Base-by-base conservation (phyloP, 2,797 vertebrate species). In the Balearica regulorum region DNA sequence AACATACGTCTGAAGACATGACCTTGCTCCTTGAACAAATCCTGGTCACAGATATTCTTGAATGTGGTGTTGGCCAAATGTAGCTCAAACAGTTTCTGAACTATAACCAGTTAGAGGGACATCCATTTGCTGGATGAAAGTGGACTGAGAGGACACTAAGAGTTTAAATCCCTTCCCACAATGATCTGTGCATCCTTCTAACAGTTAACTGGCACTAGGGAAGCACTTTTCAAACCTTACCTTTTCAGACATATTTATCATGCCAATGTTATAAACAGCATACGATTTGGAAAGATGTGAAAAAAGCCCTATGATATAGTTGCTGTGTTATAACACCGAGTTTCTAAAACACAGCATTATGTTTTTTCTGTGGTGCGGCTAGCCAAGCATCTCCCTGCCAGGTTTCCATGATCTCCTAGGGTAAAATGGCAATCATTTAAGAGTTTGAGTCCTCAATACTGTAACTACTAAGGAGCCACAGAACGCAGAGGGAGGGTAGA, bases 381-480 rank as follows among this genome's bases (percentile, higher is more conserved):
- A 82, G 75, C 77, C 84, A 85, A 69, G 69, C 20, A 35, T 55
- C 68, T 85, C 9, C 2, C 44, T 95, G 95, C 92, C 97, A 94
- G 94, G 54, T 97, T 94, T 96, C 95, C 84, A 53, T 83, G 68
- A 89, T 54, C 72, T 93, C 88, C 83, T 39, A 69, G 87, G 53
- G 90, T 93, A 87, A 87, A 92, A 88, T 44, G 69, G 77, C 80
- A 95, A 60, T 69, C 33, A 60, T 93, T 90, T 82, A 44, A 76
- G 82, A 58, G 51, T 43, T 61, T 43, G 49, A 95, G 80, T 84
- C 33, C 90, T 89, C 1, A 0, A 49, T 41, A 72, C 54, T 66
- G 39, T 78, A 68, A 69, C 62, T 75, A 93, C 87, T 46, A 89
- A 89, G 62, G 72, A 87, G 62, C n/a, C 57, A 72, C 54, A 83